Evolutionary conservation across 2,113 vertebrate genomes (phyloP), one percentile per base, ranked within the genome.

Genomic region (Aleadryas rufinucha): DNA sequence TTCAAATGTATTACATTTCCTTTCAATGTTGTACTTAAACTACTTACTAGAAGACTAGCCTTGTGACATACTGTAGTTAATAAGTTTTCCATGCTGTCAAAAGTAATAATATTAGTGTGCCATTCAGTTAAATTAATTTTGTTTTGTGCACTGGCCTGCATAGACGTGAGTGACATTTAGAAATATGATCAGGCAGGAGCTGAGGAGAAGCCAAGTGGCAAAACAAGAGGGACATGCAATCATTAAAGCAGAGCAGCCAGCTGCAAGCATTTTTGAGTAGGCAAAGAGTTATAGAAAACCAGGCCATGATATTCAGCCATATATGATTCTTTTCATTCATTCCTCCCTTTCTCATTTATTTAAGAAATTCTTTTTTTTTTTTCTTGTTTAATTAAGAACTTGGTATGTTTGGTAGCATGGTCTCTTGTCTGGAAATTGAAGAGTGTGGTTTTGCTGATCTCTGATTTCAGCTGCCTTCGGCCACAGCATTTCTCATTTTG

Each of bases 71-170:
- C 87, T 96, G 92, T 78, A 95, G 95, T 97, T 98, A 98, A 98
- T 98, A 98, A 95, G 96, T 98, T 98, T 98, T 98, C 95, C 93
- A 95, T 97, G 97, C 96, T 98, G 98, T 98, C 98, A 98, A 97
- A 97, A 98, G 95, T 97, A 98, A 98, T 98, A 98, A 97, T 98
- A 97, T 98, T 98, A 98, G 95, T 64, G 39, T 88, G 95, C 94
- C 79, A 52, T 97, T 97, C 95, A 97, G 96, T 97, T 97, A 98
- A 98, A 98, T 98, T 98, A 98, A 98, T 98, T 98, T 97, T 98
- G 97, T 92, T 98, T 98, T 98, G 97, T 97, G 94, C 96, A 94
- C 86, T 97, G 96, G 97, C 84, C 95, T 98, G 95, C 95, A 82
- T 89, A 98, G 97, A 97, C 2, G 4, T 98, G 97, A 97, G 89